Base-by-base conservation (phyloP, 1,140 invertebrate species). In the Calosoma granatense region DNA sequence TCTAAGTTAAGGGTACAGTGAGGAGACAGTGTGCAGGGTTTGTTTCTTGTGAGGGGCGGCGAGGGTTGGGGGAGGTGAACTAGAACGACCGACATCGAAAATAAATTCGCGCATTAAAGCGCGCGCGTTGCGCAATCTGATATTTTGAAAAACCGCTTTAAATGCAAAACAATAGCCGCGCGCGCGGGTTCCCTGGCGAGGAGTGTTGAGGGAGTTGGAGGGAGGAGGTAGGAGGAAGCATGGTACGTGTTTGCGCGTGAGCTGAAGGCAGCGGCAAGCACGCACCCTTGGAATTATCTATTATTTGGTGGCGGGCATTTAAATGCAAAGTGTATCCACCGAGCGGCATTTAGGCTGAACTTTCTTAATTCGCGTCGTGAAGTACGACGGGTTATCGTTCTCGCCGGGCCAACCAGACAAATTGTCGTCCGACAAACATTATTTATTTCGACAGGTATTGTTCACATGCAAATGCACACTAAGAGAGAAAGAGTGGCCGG, bases 241-340 rank as follows among this genome's bases (percentile, higher is more conserved):
- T 36, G 26, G 26, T 36, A n/a, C n/a, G 26, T 36, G 26, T 6
- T 36, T 6, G 26, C n/a, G n/a, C 26, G n/a, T n/a, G n/a, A n/a
- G n/a, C n/a, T n/a, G n/a, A n/a, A n/a, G n/a, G n/a, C n/a, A n/a
- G n/a, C n/a, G n/a, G n/a, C n/a, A n/a, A 54, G 51, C 54, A 51
- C 53, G 55, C 57, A 54, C 57, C 54, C 53, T 59, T 55, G 36
- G 47, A 51, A 59, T 51, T 59, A 56, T 59, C 54, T 53, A 43
- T 59, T 59, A 59, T 56, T 54, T 54, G 26, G 26, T 36, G 47
- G 52, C 23, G 52, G 21, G 22, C 51, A 59, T 59, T 59, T 59
- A 59, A 59, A 59, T 59, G 58, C 58, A 59, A 59, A 59, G 55
- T 54, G 47, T 59, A 54, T 59, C 55, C 55, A 54, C 54, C 51